Conservation (phyloP, 1,140 invertebrate species). For the Hyles vespertilio region DNA sequence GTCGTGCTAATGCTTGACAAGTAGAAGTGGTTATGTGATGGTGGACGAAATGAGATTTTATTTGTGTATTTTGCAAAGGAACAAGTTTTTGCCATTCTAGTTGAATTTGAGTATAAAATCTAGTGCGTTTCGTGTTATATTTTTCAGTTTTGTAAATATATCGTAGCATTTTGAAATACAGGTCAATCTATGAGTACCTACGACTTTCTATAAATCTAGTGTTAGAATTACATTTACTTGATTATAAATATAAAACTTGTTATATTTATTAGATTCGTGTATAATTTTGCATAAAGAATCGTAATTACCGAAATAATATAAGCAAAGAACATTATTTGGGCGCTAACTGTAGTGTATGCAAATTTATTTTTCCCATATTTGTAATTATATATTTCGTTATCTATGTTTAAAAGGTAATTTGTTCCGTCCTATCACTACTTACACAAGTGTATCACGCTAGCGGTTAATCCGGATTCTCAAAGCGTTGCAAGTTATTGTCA, state of each 20-base stretch:
- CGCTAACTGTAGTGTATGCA: not conserved
- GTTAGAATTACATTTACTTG: slow-evolving; percentile 5
- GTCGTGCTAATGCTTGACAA: slow-evolving; percentile 8
- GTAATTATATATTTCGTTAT: slow-evolving; percentile 7
- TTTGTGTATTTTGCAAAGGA: slow-evolving; percentile 26
- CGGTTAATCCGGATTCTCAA: slow-evolving; percentile 49
- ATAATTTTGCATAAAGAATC: too few relatives aligned
- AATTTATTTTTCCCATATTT: not conserved
- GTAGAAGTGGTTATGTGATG: slow-evolving; percentile 25
- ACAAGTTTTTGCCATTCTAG: slow-evolving; percentile 18
- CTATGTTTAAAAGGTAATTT: slow-evolving; percentile 6
- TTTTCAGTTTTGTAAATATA: slow-evolving; percentile 1
- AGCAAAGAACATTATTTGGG: not conserved
- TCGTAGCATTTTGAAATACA: slow-evolving; percentile 9
- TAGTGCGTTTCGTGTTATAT: slow-evolving; percentile 13
- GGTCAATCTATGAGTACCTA: slow-evolving; percentile 18
- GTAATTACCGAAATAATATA: too few relatives aligned
- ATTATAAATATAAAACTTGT: not conserved
- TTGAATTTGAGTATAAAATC: slow-evolving; percentile 7
- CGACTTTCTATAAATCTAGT: slow-evolving; percentile 23
- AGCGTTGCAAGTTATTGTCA: slow-evolving; percentile 60
- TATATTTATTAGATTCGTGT: too few relatives aligned
- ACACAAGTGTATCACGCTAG: slow-evolving; percentile 19
- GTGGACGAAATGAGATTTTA: slow-evolving; percentile 26
- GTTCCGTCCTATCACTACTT: slow-evolving; percentile 17